A percentile compares a stretch with the other conserved stretches of the same genome.
phyloP scores from a whole-genome alignment of 2,797 vertebrate species.

The Myioborus miniatus region DNA sequence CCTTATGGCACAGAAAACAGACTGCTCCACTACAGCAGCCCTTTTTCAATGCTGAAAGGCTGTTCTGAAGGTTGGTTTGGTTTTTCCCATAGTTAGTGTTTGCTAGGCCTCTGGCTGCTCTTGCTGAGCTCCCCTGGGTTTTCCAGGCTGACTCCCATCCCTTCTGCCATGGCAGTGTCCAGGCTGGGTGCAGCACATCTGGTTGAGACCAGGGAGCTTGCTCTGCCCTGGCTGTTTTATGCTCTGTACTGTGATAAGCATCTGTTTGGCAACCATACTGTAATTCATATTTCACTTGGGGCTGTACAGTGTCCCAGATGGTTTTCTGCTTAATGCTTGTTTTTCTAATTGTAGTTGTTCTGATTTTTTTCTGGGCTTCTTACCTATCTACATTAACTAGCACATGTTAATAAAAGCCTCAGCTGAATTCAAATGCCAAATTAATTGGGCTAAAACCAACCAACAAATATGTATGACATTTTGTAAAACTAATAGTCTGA shows the following conservation, averaged over 20 bases:
- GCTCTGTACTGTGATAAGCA: background rate
- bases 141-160: background rate
- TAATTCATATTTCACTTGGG: background rate
- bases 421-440: constrained; percentile 6
- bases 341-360: background rate
- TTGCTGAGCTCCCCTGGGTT: background rate
- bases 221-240: background rate
- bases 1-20: background rate
- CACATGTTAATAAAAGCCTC: background rate
- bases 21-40: background rate
- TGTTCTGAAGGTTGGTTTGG: background rate
- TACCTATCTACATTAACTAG: background rate
- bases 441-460: background rate
- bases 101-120: background rate
- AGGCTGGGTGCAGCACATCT: background rate
- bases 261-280: background rate
- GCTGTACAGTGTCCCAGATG: background rate
- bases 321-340: background rate
- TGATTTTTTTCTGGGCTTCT: background rate
- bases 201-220: background rate
- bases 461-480: background rate
- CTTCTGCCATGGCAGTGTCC: background rate
- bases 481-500: background rate
- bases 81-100: background rate
- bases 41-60: background rate